phyloP scores from a whole-genome alignment of 2,888 invertebrate species.

The Lycocerus yunnanus region DNA sequence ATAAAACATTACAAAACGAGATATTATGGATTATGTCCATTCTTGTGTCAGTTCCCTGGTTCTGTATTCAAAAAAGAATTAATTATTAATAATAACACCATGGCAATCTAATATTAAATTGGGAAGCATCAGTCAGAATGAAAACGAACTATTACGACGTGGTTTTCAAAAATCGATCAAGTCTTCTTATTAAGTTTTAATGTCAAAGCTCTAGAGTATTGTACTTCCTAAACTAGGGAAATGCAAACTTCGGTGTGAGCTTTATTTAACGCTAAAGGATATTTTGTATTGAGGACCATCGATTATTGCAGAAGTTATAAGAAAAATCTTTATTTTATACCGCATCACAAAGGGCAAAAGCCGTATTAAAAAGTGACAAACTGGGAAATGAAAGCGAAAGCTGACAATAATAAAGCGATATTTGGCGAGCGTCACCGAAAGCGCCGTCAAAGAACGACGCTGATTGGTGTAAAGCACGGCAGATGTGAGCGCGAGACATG shows the following conservation, averaged over 20 bases:
- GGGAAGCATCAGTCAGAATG: background rate
- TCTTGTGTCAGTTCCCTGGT: too few species aligned
- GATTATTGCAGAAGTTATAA: constrained; percentile 1
- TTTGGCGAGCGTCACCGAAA: constrained; percentile 26
- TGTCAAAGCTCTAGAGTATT: background rate
- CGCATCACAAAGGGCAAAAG: constrained; percentile 8
- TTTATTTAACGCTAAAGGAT: background rate
- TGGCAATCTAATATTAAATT: background rate
- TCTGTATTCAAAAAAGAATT: background rate
- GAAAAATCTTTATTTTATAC: constrained; percentile 4
- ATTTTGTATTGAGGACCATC: background rate
- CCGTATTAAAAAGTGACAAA: constrained; percentile 27
- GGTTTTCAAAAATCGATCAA: background rate
- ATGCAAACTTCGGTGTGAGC: background rate
- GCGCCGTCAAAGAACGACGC: constrained; percentile 29
- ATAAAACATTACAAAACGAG: background rate
- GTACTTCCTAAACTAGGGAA: background rate
- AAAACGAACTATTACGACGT: background rate
- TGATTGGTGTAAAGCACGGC: constrained; percentile 54
- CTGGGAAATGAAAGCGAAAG: constrained; percentile 31
- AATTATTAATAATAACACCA: background rate
- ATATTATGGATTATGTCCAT: background rate
- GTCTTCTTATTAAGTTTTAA: background rate
- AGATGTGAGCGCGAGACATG: constrained; percentile 54
- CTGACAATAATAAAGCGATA: constrained; percentile 28